These are phyloP conservation scores for mouse (Mus musculus) DNA, from an alignment of 2,113 vertebrate species.

Conservation along the genomic window GRCm39 chr10:116407501-116408000, in stretches of 20 bases:
- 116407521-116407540: neutral
- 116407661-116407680: neutral
- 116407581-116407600: neutral
- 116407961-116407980: conserved; percentile 26
- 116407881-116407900: too few species aligned
- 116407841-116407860: too few species aligned
- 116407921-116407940: too few species aligned
- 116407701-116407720: conserved; percentile 19
- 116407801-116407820: too few species aligned
- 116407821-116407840: too few species aligned
- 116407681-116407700: neutral
- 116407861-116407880: too few species aligned
- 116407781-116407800: too few species aligned
- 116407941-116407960: neutral
- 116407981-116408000: conserved; percentile 2
- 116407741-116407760: neutral
- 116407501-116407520: neutral
- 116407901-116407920: too few species aligned
- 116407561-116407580: conserved; percentile 37
- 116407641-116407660: conserved; percentile 6
- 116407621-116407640: conserved; percentile 35
- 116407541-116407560: neutral
- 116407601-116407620: conserved; percentile 40
- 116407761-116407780: too few species aligned
- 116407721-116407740: neutral